Percentiles rank a stretch among this genome's conserved stretches.
Conservation (phyloP, 2,113 vertebrate genomes). For the Gymnocephalus cernua region DNA sequence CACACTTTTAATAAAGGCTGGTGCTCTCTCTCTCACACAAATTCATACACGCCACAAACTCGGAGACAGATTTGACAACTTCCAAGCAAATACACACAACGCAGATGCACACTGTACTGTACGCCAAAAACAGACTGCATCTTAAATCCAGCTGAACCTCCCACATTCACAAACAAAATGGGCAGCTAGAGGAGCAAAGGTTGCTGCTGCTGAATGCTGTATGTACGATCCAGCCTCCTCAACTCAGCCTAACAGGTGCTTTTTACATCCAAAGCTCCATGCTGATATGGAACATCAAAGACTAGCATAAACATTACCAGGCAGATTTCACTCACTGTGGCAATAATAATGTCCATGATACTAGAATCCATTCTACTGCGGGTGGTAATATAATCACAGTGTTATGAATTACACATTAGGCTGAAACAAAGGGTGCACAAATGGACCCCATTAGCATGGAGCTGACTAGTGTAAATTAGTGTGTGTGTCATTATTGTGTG, state of each 20-base stretch:
- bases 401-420: constrained; percentile 77
- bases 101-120: constrained; percentile 5
- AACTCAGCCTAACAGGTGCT: constrained; percentile 64
- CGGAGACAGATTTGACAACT: constrained; percentile 30
- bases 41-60: constrained; percentile 46
- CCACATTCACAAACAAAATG: constrained; percentile 50
- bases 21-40: constrained; percentile 71
- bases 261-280: constrained; percentile 62
- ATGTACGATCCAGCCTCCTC: constrained; percentile 47
- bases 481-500: constrained; percentile 28
- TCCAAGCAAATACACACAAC: constrained; percentile 15
- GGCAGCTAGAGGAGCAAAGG: constrained; percentile 58
- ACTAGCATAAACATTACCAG: constrained; percentile 66
- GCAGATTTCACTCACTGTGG: constrained; percentile 71
- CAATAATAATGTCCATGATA: constrained; percentile 65
- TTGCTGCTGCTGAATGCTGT: constrained; percentile 48
- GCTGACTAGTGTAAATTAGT: constrained; percentile 50
- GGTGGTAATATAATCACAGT: constrained; percentile 54
- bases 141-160: constrained; percentile 55
- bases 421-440: constrained; percentile 68
- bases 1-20: constrained; percentile 84
- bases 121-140: constrained; percentile 37
- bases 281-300: constrained; percentile 79
- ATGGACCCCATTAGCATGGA: constrained; percentile 69
- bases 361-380: constrained; percentile 67